A percentile compares a stretch with the other conserved stretches of the same genome.
phyloP scores from a whole-genome alignment of 2,888 invertebrate species.

The Watsonalla cultraria region DNA sequence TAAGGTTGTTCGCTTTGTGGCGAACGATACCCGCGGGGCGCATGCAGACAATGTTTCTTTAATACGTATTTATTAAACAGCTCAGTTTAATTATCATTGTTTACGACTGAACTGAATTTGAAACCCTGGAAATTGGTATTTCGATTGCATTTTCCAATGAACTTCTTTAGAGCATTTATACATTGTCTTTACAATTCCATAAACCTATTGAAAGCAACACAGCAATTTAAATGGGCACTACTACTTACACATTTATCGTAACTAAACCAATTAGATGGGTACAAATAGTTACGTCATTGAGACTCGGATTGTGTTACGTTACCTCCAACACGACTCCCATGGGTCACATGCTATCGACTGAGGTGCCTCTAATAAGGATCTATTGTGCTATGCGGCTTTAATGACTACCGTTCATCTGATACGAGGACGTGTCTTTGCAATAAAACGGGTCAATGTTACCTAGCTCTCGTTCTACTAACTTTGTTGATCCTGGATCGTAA shows the following conservation, averaged over 20 bases:
- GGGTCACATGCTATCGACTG: constrained; percentile 43
- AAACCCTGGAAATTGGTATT: no score
- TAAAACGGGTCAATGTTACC: constrained; percentile 1
- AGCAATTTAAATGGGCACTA: not conserved
- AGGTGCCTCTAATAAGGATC: constrained; percentile 53
- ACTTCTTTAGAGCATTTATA: no score
- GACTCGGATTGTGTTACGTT: not conserved
- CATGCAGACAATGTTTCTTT: constrained; percentile 46
- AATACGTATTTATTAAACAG: constrained; percentile 62
- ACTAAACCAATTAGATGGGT: not conserved
- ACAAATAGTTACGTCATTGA: not conserved
- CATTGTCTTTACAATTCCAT: no score
- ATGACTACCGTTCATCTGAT: constrained; percentile 32
- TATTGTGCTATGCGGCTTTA: constrained; percentile 45
- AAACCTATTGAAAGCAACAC: no score
- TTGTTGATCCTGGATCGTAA: not conserved
- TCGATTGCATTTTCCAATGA: no score
- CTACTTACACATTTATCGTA: not conserved
- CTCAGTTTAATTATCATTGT: constrained; percentile 31
- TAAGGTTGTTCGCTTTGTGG: constrained; percentile 18
- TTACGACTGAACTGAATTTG: not conserved
- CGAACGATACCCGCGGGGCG: constrained; percentile 45
- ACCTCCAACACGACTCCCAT: constrained; percentile 31
- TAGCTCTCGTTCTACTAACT: not conserved
- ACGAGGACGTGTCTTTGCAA: constrained; percentile 18